Evolutionary conservation across 2,113 vertebrate genomes (phyloP).

Genomic region (Gorsachius goisagi): DNA sequence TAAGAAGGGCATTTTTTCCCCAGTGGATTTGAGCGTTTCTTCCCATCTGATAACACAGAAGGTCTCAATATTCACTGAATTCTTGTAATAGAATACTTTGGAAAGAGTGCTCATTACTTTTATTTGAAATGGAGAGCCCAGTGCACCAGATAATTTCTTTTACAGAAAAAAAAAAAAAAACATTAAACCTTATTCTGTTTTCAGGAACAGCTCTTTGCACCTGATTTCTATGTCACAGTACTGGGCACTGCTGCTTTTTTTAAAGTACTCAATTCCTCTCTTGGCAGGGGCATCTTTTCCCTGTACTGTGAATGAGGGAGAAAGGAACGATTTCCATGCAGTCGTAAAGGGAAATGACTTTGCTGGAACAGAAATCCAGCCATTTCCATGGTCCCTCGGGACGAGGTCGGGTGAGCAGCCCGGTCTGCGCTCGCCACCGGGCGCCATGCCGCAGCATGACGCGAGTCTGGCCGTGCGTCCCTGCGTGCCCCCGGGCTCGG

Average conservation of each 20-base stretch:
- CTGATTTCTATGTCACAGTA: not conserved
- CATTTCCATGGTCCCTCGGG: fast-evolving
- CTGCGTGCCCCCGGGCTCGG: not conserved
- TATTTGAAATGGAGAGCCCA: not conserved
- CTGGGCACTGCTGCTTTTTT: not conserved
- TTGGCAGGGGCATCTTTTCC: not conserved
- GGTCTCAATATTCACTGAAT: not conserved
- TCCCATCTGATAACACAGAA: not conserved
- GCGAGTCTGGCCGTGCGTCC: not conserved
- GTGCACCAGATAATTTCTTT: not conserved
- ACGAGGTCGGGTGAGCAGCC: not conserved
- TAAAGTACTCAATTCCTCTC: not conserved
- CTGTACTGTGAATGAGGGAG: not conserved
- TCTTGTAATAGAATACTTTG: not conserved
- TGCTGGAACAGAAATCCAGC: not conserved
- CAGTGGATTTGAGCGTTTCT: not conserved
- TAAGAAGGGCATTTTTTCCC: conserved; percentile 31
- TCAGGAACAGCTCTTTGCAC: not conserved
- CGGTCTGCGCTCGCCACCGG: no score
- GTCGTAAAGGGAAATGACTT: not conserved
- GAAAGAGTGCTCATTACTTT: not conserved
- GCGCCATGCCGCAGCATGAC: not conserved
- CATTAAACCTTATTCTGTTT: not conserved
- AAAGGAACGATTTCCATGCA: not conserved
- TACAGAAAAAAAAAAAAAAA: not conserved